Base-by-base conservation (phyloP, 2,113 vertebrate species). In the Cervus canadensis region DNA sequence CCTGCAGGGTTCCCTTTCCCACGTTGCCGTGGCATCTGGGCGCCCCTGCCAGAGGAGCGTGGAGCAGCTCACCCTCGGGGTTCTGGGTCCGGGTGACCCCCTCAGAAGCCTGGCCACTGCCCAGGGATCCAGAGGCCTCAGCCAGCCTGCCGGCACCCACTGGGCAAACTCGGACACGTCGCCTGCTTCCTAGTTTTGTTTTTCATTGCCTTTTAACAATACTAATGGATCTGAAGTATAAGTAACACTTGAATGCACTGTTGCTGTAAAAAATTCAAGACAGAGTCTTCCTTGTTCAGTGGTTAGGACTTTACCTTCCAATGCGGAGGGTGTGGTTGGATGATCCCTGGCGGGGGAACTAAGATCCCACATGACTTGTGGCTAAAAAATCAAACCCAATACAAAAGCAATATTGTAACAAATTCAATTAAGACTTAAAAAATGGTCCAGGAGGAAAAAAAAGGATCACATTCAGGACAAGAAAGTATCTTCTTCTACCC, bases 1-100 rank as follows among this genome's bases (percentile, higher is more conserved):
- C 97, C 95, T 97, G 98, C n/a, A 59, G 56, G 57, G 60, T 48
- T 71, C 90, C 84, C 81, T 95, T 93, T 94, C 98, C 97, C 97
- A 92, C 56, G 28, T 17, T 60, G 30, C 56, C 52, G 36, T 23
- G 26, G 87, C 81, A 64, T 92, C 81, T 33, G 76, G 48, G 40
- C 33, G 28, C 36, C 76, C 81, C 13, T 6, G 33, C 23, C 9
- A 3, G 36, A 40, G 87, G 40, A 64, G 85, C n/a, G 10, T 2
- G 4, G n/a, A 6, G 67, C n/a, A 71, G 67, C n/a, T 12, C 67
- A 23, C n/a, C n/a, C 67, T 40, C 11, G 3, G 40, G 84, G 92
- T 50, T 30, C 76, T 33, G 57, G 54, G 62, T 40, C 1, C 36
- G 15, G 90, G 33, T 86, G 60, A 54, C 83, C 56, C 43, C 52